Base-by-base conservation (phyloP, 2,888 invertebrate species). In the Drosophila acutilabella region DNA sequence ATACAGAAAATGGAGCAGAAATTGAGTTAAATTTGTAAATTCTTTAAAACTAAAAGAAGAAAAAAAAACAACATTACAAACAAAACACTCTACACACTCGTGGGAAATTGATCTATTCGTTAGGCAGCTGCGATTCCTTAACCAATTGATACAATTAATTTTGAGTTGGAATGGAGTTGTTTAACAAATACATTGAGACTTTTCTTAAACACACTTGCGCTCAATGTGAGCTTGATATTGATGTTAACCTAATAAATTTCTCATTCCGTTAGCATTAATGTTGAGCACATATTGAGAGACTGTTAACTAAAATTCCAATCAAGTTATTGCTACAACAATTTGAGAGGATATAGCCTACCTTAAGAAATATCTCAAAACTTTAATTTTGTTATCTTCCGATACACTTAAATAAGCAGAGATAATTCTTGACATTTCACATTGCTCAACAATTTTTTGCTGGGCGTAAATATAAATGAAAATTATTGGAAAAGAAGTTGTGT, bases 391-490 rank as follows among this genome's bases (percentile, higher is more conserved):
- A 71, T 42, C 62, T 71, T 60, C 42, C 42, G 42, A 33, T 14
- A 65, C 42, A 64, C 42, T 48, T 42, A 59, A 23, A 50, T 64
- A 66, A 71, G 66, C 65, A 78, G 48, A 72, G 64, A 44, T 20
- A 73, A 66, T 71, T 71, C 74, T 79, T 71, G 86, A 82, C 80
- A 74, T 56, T 65, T 56, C 23, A 70, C 44, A 60, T 83, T 76
- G 82, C 88, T 87, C 88, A 82, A 82, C 64, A 64, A 50, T 67
- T 54, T 54, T 76, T 80, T 60, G 73, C 62, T 73, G 82, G 82
- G 85, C 82, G 82, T 87, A 84, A 84, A 83, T 80, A 56, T 61
- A 51, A 36, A 13, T 53, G 53, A 47, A 56, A 69, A 45, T 65
- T 42, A 45, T 26, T 57, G 53, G 38, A 26, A 38, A 72, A 60